Conservation (phyloP, 2,888 invertebrate genomes). For the Lamellibrachia satsuma region DNA sequence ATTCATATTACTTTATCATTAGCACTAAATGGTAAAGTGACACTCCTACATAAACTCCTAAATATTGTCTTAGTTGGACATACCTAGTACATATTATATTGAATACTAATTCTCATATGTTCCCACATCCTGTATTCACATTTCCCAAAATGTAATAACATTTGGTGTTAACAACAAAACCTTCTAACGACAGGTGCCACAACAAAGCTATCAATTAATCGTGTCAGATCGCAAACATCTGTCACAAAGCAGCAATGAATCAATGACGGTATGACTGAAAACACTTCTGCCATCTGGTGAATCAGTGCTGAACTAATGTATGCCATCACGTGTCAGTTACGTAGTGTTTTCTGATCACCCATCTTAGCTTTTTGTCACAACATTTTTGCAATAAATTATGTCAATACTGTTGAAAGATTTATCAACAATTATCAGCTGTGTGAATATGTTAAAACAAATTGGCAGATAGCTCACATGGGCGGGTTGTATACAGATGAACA, state of each 20-base stretch:
- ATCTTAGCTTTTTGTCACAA: no score
- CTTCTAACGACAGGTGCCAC: background rate
- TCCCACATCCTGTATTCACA: background rate
- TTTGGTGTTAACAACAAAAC: background rate
- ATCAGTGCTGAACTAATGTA: background rate
- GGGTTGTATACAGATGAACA: no score
- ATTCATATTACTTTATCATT: background rate
- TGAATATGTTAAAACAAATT: no score
- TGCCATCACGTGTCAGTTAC: background rate
- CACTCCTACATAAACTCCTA: background rate
- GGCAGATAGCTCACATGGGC: no score
- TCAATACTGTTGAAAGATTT: no score
- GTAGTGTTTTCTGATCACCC: background rate
- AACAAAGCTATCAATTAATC: background rate
- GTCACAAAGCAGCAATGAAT: background rate
- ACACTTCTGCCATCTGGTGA: constrained; percentile 5
- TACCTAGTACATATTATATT: background rate
- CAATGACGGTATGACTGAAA: background rate
- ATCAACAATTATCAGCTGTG: no score
- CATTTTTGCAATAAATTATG: no score
- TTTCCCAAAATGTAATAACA: background rate
- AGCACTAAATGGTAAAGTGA: no score
- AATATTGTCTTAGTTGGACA: background rate
- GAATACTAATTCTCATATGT: background rate
- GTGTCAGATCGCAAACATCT: background rate